Evolutionary conservation across 2,888 invertebrate genomes (phyloP), one percentile per base, ranked within the genome.

Genomic region (Hirtodrosophila alboralis): DNA sequence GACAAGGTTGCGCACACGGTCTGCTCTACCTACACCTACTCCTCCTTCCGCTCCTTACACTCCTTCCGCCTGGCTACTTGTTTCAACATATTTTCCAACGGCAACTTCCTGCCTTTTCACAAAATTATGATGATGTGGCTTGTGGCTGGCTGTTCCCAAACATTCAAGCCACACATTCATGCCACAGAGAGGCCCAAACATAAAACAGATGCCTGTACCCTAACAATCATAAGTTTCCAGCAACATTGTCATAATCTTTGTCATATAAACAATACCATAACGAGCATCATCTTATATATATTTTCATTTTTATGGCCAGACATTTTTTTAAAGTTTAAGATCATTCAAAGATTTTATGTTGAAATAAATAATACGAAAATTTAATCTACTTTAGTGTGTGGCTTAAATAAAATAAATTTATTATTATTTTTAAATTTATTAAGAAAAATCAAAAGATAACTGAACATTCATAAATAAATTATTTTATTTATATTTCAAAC

Each of bases 61-160:
- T 9, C n/a, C 23, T 18, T 26, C 9, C 14, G 12, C 28, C 28
- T 56, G 59, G 59, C 70, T 52, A 60, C 57, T 59, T 60, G 61
- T 57, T 47, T 61, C 48, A 37, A 38, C 65, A 63, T 64, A 69
- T 52, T 73, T 73, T 60, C 14, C 58, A 49, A 37, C 38, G 40
- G 44, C 71, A 67, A 70, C 84, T 84, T 81, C 79, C 81, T 77
- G 78, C 63, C 59, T 52, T 62, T 59, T 52, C 56, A 56, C 80
- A 76, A 84, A n/a, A 78, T 83, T 83, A 83, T 78, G 75, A 61
- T 67, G 60, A 67, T 78, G 53, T 23, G 54, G 67, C 60, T 23
- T 49, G 67, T 31, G 60, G 65, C n/a, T n/a, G n/a, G n/a, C 44
- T 38, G 62, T 38, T 69, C 31, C 31, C 54, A 36, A 41, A 48